Base-by-base conservation (phyloP, 2,888 invertebrate genomes). In the Cerastis leucographa region DNA sequence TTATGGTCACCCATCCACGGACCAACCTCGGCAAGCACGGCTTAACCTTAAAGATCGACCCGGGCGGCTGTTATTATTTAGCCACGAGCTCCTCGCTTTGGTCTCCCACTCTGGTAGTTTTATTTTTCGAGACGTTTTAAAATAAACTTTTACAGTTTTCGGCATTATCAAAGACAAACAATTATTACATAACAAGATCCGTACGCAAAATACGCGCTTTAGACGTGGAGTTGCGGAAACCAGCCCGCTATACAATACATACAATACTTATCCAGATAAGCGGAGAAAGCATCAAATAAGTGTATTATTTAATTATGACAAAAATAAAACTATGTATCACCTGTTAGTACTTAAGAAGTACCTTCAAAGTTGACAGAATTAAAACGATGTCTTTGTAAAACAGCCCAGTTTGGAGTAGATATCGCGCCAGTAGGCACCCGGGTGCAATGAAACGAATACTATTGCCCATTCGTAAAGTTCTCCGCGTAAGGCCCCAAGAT, bases 381-480 rank as follows among this genome's bases (percentile, higher is more conserved):
- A 86, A 74, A 83, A 79, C 29, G 22, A 44, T n/a, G 42, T 81
- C 67, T 74, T 81, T 73, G 17, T 54, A 66, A 79, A 78, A 56
- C 69, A 76, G 54, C 54, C 49, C 61, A 59, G 67, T 69, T 56
- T 62, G 71, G 49, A 82, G 67, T 62, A 86, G 87, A 89, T 90
- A 89, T 83, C 69, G 77, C 82, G 74, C 78, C 84, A 86, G 87
- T 89, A 86, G 91, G 86, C 94, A 91, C 93, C 71, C 75, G 94
- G 92, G 94, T 89, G 89, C 91, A 90, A 92, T 93, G 91, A 90
- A 89, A 90, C 87, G 83, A 87, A 76, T 87, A 91, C 91, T 91
- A 93, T 93, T 91, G 92, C 90, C 92, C 89, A 92, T 94, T 91
- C 91, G 89, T 92, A 92, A 94, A 94, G 86, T 92, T 91, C 78